These are phyloP conservation scores for Lycia hirtaria DNA, from an alignment of 2,888 invertebrate species.

Conservation along the genomic window DNA sequence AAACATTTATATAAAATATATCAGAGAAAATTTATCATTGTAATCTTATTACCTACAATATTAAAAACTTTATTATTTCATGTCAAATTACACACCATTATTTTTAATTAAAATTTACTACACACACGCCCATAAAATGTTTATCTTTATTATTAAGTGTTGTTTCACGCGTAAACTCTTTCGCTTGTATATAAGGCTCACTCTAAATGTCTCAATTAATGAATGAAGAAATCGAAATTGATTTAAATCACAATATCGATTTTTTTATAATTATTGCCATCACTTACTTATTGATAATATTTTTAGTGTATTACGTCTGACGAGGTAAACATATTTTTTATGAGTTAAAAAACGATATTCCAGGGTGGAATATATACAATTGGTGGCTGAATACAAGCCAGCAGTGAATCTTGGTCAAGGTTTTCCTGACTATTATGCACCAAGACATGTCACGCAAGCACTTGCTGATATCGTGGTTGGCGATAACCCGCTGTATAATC, in stretches of 20 bases:
- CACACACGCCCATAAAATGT: background rate
- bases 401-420: constrained; percentile 96
- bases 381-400: constrained; percentile 93
- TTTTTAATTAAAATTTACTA: background rate
- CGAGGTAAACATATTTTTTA: constrained; percentile 14
- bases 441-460: constrained; percentile 92
- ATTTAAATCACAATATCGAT: background rate
- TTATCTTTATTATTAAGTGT: background rate
- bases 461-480: constrained; percentile 88
- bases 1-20: too few species aligned
- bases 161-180: background rate
- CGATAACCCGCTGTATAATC: constrained; percentile 92
- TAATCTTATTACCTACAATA: too few species aligned
- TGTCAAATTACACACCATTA: background rate
- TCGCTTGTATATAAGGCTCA: too few species aligned
- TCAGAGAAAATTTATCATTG: too few species aligned
- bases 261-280: constrained; percentile 3
- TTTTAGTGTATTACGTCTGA: constrained; percentile 9
- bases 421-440: constrained; percentile 96
- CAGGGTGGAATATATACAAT: constrained; percentile 96
- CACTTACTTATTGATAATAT: constrained; percentile 16
- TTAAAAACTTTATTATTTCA: too few species aligned
- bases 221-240: background rate
- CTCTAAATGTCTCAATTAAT: constrained; percentile 1
- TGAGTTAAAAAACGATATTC: constrained; percentile 35